These are phyloP conservation scores for Lerema accius DNA, from an alignment of 1,140 invertebrate species.

Conservation along the genomic window DNA sequence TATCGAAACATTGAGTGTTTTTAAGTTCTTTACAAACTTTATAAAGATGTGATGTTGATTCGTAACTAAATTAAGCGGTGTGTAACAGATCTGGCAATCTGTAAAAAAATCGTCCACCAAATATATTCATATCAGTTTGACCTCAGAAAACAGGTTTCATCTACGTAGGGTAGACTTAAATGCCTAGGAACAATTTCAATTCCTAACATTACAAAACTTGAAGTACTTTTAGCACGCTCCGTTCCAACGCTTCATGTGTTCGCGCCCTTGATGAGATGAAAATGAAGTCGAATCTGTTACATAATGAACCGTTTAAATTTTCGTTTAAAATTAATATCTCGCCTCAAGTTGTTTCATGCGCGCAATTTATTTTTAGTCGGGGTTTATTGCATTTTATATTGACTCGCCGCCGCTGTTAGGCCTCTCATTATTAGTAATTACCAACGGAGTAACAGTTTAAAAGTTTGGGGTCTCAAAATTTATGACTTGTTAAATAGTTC, in stretches of 20 bases:
- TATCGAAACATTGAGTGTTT: too few relatives aligned
- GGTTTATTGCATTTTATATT: conserved; percentile 30
- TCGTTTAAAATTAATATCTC: conserved; percentile 53
- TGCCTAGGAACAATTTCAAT: not conserved
- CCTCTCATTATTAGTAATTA: conserved; percentile 19
- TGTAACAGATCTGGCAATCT: too few relatives aligned
- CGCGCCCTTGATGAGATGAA: conserved; percentile 41
- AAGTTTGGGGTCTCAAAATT: conserved; percentile 7
- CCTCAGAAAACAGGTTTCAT: too few relatives aligned
- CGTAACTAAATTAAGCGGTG: too few relatives aligned
- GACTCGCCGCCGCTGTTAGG: conserved; percentile 24
- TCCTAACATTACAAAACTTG: not conserved
- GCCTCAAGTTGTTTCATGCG: conserved; percentile 46
- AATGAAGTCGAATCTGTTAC: conserved; percentile 47
- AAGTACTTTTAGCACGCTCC: not conserved
- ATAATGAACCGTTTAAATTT: conserved; percentile 55
- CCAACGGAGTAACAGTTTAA: conserved; percentile 6
- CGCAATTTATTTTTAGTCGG: conserved; percentile 44
- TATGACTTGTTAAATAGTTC: conserved; percentile 14
- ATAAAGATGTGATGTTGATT: too few relatives aligned
- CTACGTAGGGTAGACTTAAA: too few relatives aligned
- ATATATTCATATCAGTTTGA: too few relatives aligned
- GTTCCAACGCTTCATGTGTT: conserved; percentile 10
- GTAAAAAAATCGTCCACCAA: too few relatives aligned
- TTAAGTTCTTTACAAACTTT: too few relatives aligned